Evolutionary conservation across 2,888 invertebrate species (phyloP).

Genomic region (Brachylomia viminalis): DNA sequence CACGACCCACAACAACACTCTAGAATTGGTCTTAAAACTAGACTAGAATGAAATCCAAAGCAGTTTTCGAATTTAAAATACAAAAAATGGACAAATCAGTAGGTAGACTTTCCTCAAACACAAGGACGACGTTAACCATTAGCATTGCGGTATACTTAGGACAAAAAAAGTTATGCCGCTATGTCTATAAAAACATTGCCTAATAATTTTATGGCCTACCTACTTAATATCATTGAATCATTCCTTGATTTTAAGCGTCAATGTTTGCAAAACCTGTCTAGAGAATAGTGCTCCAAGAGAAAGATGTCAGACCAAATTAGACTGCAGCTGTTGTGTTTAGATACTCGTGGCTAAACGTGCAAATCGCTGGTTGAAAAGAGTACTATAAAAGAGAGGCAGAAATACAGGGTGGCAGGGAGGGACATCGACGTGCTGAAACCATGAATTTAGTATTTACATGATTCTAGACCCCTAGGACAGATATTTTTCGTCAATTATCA

Average conservation of each 20-base stretch:
- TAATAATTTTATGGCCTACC: not conserved
- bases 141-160: not conserved
- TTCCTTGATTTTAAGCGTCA: not conserved
- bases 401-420: too few relatives aligned
- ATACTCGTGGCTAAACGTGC: not conserved
- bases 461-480: too few relatives aligned
- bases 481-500: too few relatives aligned
- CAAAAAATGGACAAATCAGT: constrained; percentile 16
- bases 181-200: not conserved
- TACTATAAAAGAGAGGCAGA: not conserved
- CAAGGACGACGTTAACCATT: not conserved
- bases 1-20: not conserved
- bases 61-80: not conserved
- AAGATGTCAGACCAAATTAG: not conserved
- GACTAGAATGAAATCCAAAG: not conserved
- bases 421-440: too few relatives aligned
- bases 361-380: not conserved
- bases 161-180: not conserved
- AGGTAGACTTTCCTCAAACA: not conserved
- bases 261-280: not conserved
- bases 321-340: not conserved
- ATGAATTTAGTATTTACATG: too few relatives aligned
- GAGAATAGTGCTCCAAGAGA: not conserved
- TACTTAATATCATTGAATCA: not conserved
- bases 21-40: not conserved